Base-by-base conservation (phyloP, 1,140 invertebrate genomes). In the Archivesica marissinica region DNA sequence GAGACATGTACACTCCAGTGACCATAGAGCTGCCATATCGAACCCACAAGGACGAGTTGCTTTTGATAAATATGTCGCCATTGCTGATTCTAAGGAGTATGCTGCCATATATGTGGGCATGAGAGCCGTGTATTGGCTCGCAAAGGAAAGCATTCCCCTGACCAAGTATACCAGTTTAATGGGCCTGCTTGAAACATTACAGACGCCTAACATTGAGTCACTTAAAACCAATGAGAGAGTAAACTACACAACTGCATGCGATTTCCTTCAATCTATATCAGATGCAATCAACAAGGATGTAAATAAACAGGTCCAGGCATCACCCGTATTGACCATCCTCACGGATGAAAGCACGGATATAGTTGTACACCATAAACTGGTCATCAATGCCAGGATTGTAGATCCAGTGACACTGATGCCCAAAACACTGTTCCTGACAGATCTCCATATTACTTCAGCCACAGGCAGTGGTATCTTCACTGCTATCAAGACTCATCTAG, bases 311-410 rank as follows among this genome's bases (percentile, higher is more conserved):
- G 7, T 75, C 7, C 39, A 75, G 15, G 7, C 13, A 30, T 79
- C 59, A 1, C 54, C 78, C 9, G n/a, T 15, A 0, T 20, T 75
- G 17, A 75, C 68, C 2, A 30, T 75, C 2, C 20, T 84, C 7
- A 76, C 81, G 7, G 70, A 84, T 47, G 56, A 84, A 38, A 84
- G 81, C 59, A 84, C 81, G 0, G 72, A 84, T 23, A 74, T 84
- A 33, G 59, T 52, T 75, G 70, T 64, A 0, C 68, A 83, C 44
- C 80, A 83, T 52, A 83, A 83, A 75, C 33, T 83, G 3, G 61
- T 59, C 41, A 47, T 75, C 0, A 61, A 20, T 38, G 52, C 80
- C 0, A 33, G 80, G n/a, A 35, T 83, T 41, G 35, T 83, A 17
- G 23, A 75, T 41, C 80, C 80, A 1, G 13, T 74, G 9, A 47